A percentile compares a stretch with the other conserved stretches of the same genome.
phyloP scores from a whole-genome alignment of 2,888 invertebrate species.

The Trimorus sp. region DNA sequence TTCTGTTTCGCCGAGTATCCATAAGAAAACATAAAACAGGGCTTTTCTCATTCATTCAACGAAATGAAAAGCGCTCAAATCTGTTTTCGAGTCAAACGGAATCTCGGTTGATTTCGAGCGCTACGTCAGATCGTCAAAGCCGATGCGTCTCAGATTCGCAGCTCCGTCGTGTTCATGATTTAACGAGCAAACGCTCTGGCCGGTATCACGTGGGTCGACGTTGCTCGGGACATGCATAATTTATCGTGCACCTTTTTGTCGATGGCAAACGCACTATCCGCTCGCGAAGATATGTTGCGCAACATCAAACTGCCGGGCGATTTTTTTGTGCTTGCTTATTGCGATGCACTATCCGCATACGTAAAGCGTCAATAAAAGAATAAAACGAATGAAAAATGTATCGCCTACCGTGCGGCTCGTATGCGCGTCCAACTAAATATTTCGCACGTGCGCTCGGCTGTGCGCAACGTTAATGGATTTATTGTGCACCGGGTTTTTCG shows the following conservation, averaged over 20 bases:
- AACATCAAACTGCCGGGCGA: constrained; percentile 58
- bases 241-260: constrained; percentile 72
- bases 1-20: no score
- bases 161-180: constrained; percentile 70
- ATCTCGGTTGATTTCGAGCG: constrained; percentile 31
- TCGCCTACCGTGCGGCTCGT: constrained; percentile 15
- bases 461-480: no score
- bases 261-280: constrained; percentile 65
- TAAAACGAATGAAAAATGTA: constrained; percentile 19
- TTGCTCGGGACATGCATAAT: constrained; percentile 72
- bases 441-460: no score
- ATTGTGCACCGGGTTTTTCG: no score
- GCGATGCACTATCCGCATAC: constrained; percentile 48
- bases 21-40: no score
- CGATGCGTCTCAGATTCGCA: constrained; percentile 42
- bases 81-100: no score
- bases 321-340: constrained; percentile 49
- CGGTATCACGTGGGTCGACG: constrained; percentile 72
- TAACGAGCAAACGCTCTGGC: constrained; percentile 71
- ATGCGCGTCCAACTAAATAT: no score
- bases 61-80: no score
- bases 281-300: constrained; percentile 59
- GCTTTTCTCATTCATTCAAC: no score
- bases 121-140: constrained; percentile 51
- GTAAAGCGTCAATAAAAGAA: constrained; percentile 29